Base-by-base conservation (phyloP, 2,888 invertebrate genomes). In the Aphrophora alni region DNA sequence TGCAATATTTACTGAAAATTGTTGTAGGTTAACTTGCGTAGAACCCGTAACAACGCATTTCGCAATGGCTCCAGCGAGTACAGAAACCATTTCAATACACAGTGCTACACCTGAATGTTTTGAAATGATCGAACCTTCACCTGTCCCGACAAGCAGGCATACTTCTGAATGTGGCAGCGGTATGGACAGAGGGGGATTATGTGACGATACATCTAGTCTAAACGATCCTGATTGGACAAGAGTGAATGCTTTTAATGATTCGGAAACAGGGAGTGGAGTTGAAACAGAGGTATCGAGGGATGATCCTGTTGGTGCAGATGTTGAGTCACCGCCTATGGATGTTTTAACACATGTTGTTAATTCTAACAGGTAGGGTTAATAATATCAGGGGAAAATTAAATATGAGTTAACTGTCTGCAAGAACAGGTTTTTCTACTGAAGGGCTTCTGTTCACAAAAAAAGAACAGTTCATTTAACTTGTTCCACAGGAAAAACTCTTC, bases 31-130 rank as follows among this genome's bases (percentile, higher is more conserved):
- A 72, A 74, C 81, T 73, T 76, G 76, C 38, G 85, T 82, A 85
- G 86, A 83, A 85, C 85, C 83, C 85, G 87, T 38, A 85, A 88
- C 88, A 0, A 87, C 84, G 26, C 82, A 82, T 72, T 82, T 81
- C 71, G 72, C 82, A 21, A 80, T 80, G 25, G 75, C 82, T 0
- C 72, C 59, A 1, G 90, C 91, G 0, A 33, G 25, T 1, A 33
- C 75, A 1, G 81, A 81, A 38, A 81, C 81, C 4, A 44, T 69
- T 5, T 78, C 78, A 3, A 24, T 44, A 14, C 78, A 78, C 78
- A 81, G 92, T 85, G 90, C 89, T 0, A 91, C 92, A 0, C 92
- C 92, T 0, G 92, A 92, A 84, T 90, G 91, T 85, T 92, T 92
- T 87, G 92, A 92, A 87, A 91, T 92, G 85, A 91, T 92, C 83